Evolutionary conservation across 2,888 invertebrate species (phyloP).

Genomic region (Epinotia ramella): DNA sequence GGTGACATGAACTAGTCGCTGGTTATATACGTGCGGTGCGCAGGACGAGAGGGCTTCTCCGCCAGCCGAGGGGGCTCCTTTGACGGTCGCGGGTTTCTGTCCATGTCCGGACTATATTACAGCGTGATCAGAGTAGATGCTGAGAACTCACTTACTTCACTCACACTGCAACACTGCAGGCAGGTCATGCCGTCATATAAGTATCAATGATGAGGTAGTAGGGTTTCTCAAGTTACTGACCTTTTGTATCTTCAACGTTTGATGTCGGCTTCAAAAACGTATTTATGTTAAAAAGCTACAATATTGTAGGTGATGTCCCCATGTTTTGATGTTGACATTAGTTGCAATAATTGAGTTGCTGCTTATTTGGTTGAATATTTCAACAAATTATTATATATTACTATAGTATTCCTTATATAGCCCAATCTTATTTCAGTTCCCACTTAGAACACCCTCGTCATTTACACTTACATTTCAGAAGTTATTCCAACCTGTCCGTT

Average conservation of each 20-base stretch:
- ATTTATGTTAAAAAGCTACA: too few species aligned
- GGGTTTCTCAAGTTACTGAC: not conserved
- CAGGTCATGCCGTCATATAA: conserved; percentile 80
- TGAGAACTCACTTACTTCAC: conserved; percentile 99
- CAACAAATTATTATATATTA: too few species aligned
- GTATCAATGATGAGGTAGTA: conserved; percentile 56
- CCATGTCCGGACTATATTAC: conserved; percentile 98
- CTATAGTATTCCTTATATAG: too few species aligned
- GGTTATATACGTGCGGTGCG: conserved; percentile 92
- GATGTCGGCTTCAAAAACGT: too few species aligned
- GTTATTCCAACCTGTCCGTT: not conserved
- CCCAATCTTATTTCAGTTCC: too few species aligned
- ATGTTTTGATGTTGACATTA: too few species aligned
- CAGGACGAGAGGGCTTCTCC: conserved; percentile 71
- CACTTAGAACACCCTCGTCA: too few species aligned
- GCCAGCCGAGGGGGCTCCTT: conserved; percentile 89
- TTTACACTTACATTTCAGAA: too few species aligned
- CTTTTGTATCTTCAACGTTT: too few species aligned
- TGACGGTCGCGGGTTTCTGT: conserved; percentile 97
- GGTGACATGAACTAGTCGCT: not conserved
- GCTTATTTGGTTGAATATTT: too few species aligned
- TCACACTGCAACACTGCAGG: conserved; percentile 99
- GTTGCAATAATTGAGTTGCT: too few species aligned
- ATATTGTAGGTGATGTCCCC: too few species aligned
- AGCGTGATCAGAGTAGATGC: conserved; percentile 99